Evolutionary conservation across 2,113 vertebrate genomes (phyloP).

Genomic region (Indri indri): DNA sequence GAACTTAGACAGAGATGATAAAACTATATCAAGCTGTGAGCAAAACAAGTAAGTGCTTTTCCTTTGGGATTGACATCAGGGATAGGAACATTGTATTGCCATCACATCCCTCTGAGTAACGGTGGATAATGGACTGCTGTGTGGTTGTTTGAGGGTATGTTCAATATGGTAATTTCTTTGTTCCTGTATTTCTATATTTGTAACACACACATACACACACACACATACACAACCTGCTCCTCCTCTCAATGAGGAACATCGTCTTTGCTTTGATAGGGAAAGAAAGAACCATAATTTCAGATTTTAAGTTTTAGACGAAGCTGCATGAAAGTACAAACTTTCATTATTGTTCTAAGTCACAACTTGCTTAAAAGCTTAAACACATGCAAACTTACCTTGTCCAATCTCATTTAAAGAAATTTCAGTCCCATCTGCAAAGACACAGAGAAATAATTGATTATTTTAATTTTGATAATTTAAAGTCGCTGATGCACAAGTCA

Average conservation of each 20-base stretch:
- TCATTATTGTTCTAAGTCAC: not conserved
- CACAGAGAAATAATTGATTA: not conserved
- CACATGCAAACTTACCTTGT: not conserved
- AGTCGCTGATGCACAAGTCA: not conserved
- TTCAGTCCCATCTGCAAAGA: not conserved
- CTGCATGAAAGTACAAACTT: not conserved
- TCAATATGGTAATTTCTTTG: not conserved
- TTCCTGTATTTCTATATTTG: not conserved
- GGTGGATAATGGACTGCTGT: not conserved
- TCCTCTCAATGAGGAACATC: not conserved
- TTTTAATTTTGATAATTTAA: constrained; percentile 39
- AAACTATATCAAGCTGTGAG: not conserved
- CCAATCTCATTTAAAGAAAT: not conserved
- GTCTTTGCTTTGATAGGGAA: not conserved
- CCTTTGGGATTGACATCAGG: not conserved
- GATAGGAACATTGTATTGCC: not conserved
- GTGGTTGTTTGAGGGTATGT: not conserved
- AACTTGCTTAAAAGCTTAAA: not conserved
- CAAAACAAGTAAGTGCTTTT: not conserved
- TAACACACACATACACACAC: not conserved
- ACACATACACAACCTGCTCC: not conserved
- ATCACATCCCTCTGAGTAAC: not conserved
- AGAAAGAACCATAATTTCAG: not conserved
- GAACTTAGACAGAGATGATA: not conserved
- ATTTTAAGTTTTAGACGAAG: not conserved